Evolutionary conservation across 1,140 invertebrate species (phyloP).

Genomic region (Drosophila triauraria): DNA sequence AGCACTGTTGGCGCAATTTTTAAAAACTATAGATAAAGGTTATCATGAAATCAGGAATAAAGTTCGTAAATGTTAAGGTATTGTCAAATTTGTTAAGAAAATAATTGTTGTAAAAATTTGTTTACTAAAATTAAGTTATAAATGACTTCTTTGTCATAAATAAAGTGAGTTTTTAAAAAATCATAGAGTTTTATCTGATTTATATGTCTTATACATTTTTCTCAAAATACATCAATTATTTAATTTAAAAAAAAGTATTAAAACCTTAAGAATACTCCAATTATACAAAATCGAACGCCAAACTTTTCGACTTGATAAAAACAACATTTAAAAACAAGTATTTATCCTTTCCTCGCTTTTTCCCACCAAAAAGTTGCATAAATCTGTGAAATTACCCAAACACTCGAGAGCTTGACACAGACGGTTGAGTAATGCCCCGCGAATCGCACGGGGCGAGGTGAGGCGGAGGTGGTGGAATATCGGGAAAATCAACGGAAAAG

Average conservation of each 20-base stretch:
- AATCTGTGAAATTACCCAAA: constrained; percentile 63
- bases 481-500: constrained; percentile 2
- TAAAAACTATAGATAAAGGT: background rate
- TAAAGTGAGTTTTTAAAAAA: too few relatives aligned
- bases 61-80: background rate
- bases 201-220: too few relatives aligned
- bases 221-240: background rate
- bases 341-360: constrained; percentile 12
- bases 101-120: too few relatives aligned
- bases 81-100: background rate
- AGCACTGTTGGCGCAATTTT: background rate
- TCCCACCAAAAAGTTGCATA: constrained; percentile 55
- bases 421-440: constrained; percentile 32
- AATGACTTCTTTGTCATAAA: too few relatives aligned
- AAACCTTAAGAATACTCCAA: background rate
- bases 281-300: background rate
- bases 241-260: background rate
- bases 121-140: too few relatives aligned
- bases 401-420: constrained; percentile 50
- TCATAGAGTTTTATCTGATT: too few relatives aligned
- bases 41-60: background rate
- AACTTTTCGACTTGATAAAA: background rate
- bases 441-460: constrained; percentile 17
- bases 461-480: constrained; percentile 14
- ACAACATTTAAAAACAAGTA: constrained; percentile 10